Evolutionary conservation across 2,888 invertebrate species (phyloP).

Genomic region (Automeris io): DNA sequence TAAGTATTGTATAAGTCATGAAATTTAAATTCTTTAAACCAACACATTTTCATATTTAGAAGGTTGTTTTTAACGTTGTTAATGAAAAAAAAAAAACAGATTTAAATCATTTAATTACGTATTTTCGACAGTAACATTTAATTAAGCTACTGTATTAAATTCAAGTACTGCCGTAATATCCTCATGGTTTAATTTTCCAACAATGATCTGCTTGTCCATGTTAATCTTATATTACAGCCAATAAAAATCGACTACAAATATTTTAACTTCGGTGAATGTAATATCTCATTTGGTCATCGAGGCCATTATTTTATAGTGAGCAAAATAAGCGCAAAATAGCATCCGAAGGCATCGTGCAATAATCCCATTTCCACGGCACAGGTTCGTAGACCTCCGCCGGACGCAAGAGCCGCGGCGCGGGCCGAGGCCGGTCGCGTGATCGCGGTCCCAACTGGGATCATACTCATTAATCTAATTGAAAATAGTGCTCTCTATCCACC

Average conservation of each 20-base stretch:
- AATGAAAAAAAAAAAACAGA: no score
- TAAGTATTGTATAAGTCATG: no score
- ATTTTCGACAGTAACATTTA: no score
- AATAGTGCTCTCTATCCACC: conserved; percentile 14
- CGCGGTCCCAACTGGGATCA: conserved; percentile 29
- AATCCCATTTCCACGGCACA: conserved; percentile 66
- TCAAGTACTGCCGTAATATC: no score
- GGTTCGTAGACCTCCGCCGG: conserved; percentile 56
- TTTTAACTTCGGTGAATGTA: conserved; percentile 1
- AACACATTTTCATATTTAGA: no score
- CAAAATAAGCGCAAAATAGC: conserved; percentile 54
- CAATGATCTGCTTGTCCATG: background rate
- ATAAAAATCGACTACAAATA: conserved; percentile 2
- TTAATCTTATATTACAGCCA: background rate
- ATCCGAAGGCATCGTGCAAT: conserved; percentile 57
- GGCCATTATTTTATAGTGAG: conserved; percentile 20
- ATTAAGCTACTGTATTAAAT: no score
- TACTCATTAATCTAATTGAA: conserved; percentile 62
- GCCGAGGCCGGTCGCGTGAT: conserved; percentile 40
- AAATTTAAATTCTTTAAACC: no score
- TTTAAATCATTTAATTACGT: no score
- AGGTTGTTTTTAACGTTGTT: no score
- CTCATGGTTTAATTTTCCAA: no score
- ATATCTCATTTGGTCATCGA: conserved; percentile 11
- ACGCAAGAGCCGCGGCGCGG: conserved; percentile 14